Evolutionary conservation across 2,797 vertebrate genomes (phyloP), one percentile per base, ranked within the genome.

Genomic region (Podarcis lilfordi): DNA sequence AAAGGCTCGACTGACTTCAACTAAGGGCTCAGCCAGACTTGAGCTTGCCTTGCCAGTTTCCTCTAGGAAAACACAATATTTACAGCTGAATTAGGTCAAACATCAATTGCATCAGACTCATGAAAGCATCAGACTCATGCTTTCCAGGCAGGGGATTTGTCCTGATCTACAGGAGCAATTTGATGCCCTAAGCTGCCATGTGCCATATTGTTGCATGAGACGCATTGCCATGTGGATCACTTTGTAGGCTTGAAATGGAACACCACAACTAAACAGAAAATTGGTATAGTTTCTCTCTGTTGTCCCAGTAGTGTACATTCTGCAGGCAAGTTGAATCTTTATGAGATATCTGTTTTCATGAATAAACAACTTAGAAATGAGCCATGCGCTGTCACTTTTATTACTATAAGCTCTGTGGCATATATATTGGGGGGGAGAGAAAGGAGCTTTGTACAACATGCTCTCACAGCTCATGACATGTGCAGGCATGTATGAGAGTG

Each of bases 381-480:
- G 32, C 45, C 0, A 0, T 5, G 6, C 19, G 21, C 79, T 69
- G 86, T 90, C 8, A 75, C 87, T 69, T 90, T 89, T 10, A 79
- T 89, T 69, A 40, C 50, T 2, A 0, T 8, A 68, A 0, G 0
- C 74, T 83, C 64, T 35, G 68, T 64, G 86, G 40, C 0, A 0
- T 17, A 43, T 77, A 66, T 43, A 2, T 0, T 86, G 13, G 50
- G 13, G 50, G 13, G 3, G 35, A 81, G 40, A 88, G 32, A 86
- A 32, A 0, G 0, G 40, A 7, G 11, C 21, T 0, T 69, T 78
- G 74, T 90, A 89, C 66, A 0, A 0, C 0, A 10, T 81, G 40
- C 66, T 43, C 87, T 84, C 91, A 82, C 71, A 82, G 71, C 77
- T 84, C 83, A 80, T 86, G 91, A 66, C 91, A 93, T 75, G 71